A percentile compares a stretch with the other conserved stretches of the same genome.
These are phyloP conservation scores for Anguilla marmorata DNA, from an alignment of 2,797 vertebrate species.

Conservation along the genomic window DNA sequence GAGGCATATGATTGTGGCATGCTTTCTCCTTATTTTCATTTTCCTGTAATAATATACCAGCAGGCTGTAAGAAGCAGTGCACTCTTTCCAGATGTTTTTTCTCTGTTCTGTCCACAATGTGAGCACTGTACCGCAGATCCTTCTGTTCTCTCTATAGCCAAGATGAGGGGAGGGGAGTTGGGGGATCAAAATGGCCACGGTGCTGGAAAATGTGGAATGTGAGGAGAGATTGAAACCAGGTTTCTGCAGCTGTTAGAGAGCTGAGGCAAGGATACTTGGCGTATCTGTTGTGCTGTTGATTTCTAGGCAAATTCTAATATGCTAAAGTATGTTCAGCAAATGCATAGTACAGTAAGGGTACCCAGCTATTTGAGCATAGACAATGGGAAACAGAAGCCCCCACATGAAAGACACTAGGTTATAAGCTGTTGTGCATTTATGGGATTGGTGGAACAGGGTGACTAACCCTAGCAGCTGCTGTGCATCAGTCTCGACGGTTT, in stretches of 20 bases:
- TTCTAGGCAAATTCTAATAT: neutral
- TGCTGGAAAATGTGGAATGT: neutral
- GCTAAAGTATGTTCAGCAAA: neutral
- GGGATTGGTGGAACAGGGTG: neutral
- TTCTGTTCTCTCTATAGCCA: slow-evolving; percentile 5
- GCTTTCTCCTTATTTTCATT: slow-evolving; percentile 17
- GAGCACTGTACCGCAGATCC: neutral
- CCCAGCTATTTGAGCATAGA: neutral
- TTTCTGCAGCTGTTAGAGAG: neutral
- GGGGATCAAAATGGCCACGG: neutral
- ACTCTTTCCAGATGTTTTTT: slow-evolving; percentile 20
- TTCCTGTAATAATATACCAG: slow-evolving; percentile 5
- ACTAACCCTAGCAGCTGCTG: slow-evolving; percentile 25
- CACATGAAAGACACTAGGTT: neutral
- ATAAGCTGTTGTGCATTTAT: slow-evolving; percentile 12
- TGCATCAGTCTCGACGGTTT: neutral
- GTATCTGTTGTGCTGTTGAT: neutral
- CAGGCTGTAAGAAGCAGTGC: slow-evolving; percentile 7
- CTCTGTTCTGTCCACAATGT: slow-evolving; percentile 1
- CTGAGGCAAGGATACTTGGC: neutral
- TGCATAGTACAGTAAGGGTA: neutral
- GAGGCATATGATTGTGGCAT: slow-evolving; percentile 19
- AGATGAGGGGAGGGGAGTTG: neutral
- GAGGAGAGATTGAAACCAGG: neutral
- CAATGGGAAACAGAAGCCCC: slow-evolving; percentile 21